Evolutionary conservation across 2,797 vertebrate species (phyloP), one percentile per base, ranked within the genome.

Genomic region (Hypotaenidia philippensis): DNA sequence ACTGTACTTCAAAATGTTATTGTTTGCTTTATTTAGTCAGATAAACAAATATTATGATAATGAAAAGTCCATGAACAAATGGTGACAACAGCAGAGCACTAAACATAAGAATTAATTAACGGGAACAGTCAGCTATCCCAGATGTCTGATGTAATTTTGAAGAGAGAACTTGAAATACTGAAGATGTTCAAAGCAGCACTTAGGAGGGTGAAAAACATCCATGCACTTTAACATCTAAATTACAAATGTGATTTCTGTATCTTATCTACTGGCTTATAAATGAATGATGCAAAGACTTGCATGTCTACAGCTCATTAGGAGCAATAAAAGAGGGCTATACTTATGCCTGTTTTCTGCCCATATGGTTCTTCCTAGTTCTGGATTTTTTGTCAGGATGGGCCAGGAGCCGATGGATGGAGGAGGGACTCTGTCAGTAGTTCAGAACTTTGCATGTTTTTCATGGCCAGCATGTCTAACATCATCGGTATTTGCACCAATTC

Each of bases 21-120:
- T 95, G 94, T 97, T 97, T 96, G 92, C 87, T 97, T 97, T 96
- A 91, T 92, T 97, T 95, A 96, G 83, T 96, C 84, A 96, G 95
- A 95, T 61, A 97, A 98, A 96, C 95, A 98, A 98, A 97, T 97
- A 97, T 97, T 97, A 90, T 94, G 94, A 93, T 96, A 94, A 98
- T 93, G 83, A 95, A 96, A 96, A 96, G 94, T 83, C 85, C 93
- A 83, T 52, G 93, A 97, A 96, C 96, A 97, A 97, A 96, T 96
- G 92, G 79, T 93, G 93, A 93, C 86, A 97, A 93, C 77, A 96
- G 89, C 90, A 94, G 83, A 97, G 82, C 75, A 95, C 89, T 97
- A 96, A 97, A 93, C 82, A 91, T 70, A 95, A 95, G 93, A 98
- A 97, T 97, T 96, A 97, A 96, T 97, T 96, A 97, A 80, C 56